phyloP scores from a whole-genome alignment of 2,797 vertebrate species.

The Alectoris magna region DNA sequence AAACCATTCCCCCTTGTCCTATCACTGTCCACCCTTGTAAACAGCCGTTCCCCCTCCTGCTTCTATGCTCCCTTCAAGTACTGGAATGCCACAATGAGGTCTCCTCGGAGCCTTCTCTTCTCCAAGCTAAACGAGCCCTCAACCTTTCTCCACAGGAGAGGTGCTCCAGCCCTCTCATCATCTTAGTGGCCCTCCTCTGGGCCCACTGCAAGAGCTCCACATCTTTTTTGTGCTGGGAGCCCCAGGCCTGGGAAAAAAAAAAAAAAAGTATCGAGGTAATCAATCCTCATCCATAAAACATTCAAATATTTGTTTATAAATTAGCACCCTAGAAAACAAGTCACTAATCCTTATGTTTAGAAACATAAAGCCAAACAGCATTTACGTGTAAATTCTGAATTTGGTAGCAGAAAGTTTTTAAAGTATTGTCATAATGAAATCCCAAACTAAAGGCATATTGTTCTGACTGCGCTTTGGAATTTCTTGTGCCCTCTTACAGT shows the following conservation, averaged over 20 bases:
- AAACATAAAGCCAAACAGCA: neutral
- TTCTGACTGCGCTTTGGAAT: neutral
- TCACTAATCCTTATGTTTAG: neutral
- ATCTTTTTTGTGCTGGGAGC: no score
- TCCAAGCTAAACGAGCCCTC: no score
- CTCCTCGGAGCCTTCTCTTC: no score
- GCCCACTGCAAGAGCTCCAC: no score
- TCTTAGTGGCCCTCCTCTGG: no score
- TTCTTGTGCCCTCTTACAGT: neutral
- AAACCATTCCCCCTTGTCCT: no score
- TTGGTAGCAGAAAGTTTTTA: neutral
- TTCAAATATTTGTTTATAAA: neutral
- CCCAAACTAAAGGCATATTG: neutral
- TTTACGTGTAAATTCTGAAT: neutral
- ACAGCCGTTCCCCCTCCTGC: no score
- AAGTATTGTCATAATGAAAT: neutral
- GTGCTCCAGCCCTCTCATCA: no score
- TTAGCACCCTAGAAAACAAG: neutral
- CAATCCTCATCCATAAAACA: neutral
- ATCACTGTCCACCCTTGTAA: no score
- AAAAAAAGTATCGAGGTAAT: neutral
- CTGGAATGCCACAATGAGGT: no score
- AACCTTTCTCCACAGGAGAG: no score
- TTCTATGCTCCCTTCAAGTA: no score
- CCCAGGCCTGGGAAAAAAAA: neutral